Conservation (phyloP, 2,797 vertebrate genomes). For the Notolepis coatsorum region DNA sequence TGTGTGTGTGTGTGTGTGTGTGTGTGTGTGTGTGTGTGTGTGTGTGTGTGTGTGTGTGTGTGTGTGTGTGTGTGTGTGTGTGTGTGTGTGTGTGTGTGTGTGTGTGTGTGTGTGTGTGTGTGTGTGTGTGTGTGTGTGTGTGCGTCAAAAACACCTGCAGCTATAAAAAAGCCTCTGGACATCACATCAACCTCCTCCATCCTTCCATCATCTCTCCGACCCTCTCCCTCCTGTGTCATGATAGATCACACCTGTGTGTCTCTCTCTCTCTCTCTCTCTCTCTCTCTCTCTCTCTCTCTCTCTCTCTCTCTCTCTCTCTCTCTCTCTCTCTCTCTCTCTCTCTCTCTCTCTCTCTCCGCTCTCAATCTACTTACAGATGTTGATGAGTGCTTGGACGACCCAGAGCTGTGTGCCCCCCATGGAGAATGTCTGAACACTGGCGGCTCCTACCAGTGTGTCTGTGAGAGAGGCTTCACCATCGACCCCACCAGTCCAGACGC, state of each 20-base stretch:
- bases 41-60: no score
- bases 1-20: background rate
- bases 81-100: no score
- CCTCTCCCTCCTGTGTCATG: no score
- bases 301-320: background rate
- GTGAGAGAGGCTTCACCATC: constrained; percentile 87
- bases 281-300: background rate
- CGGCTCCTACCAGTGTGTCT: constrained; percentile 90
- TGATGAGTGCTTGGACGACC: constrained; percentile 89
- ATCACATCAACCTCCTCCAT: background rate
- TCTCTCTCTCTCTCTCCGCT: constrained; percentile 16
- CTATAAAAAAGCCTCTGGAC: no score
- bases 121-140: no score
- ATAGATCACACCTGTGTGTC: no score
- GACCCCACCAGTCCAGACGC: constrained; percentile 76
- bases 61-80: no score
- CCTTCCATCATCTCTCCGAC: background rate
- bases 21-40: background rate
- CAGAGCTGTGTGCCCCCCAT: constrained; percentile 84
- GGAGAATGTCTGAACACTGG: constrained; percentile 92
- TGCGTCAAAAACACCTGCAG: no score
- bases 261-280: background rate
- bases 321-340: background rate
- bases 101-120: no score
- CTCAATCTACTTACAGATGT: constrained; percentile 91